Evolutionary conservation across 1,140 invertebrate genomes (phyloP).

Genomic region (Apocrypta bakeri): DNA sequence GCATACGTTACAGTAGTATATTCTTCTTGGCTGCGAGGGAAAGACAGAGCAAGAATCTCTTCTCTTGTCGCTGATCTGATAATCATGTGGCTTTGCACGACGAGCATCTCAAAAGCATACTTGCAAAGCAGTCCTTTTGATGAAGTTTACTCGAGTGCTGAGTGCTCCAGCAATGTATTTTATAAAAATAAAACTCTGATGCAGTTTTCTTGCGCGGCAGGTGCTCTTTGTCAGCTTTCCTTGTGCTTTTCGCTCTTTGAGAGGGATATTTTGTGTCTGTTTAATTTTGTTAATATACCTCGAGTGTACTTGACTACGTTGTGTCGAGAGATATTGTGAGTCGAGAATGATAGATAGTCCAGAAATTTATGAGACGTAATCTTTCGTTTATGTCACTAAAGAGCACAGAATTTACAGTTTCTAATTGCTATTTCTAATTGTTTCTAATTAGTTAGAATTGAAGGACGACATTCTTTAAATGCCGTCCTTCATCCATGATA

Average conservation of each 20-base stretch:
- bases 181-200: background rate
- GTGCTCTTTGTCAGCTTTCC: background rate
- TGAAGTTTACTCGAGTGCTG: background rate
- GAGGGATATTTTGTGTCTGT: background rate
- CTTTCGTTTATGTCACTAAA: no score
- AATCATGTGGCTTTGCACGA: constrained; percentile 26
- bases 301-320: background rate
- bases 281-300: background rate
- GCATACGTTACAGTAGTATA: constrained; percentile 4
- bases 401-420: no score
- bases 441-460: no score
- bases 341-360: no score
- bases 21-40: background rate
- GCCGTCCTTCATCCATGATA: no score
- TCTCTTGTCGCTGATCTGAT: constrained; percentile 21
- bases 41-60: background rate
- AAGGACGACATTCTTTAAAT: no score
- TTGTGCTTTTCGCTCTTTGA: background rate
- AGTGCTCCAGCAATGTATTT: background rate
- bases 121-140: constrained; percentile 21
- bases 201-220: background rate
- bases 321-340: no score
- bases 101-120: constrained; percentile 3
- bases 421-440: no score
- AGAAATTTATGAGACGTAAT: no score